Conservation (phyloP, 2,113 vertebrate genomes). For the Pedetes capensis region DNA sequence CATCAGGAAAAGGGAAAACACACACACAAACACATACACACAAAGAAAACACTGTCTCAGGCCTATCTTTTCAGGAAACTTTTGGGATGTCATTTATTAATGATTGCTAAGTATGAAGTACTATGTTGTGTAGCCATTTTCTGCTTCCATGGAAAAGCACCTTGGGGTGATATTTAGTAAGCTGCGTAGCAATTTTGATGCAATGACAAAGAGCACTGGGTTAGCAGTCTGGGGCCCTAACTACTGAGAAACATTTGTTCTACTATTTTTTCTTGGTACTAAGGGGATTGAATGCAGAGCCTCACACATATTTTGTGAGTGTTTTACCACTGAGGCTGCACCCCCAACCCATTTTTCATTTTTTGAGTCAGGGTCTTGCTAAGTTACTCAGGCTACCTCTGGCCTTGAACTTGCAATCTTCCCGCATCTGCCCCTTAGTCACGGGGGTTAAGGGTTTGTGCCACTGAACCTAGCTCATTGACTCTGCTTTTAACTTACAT, state of each 20-base stretch:
- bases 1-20: not conserved
- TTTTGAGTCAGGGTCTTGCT: too few relatives aligned
- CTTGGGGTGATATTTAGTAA: not conserved
- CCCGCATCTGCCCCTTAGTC: too few relatives aligned
- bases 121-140: not conserved
- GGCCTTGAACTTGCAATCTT: too few relatives aligned
- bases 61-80: not conserved
- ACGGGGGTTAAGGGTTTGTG: too few relatives aligned
- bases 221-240: not conserved
- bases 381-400: too few relatives aligned
- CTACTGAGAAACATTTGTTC: not conserved
- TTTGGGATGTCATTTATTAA: not conserved
- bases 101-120: not conserved
- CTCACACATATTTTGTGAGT: too few relatives aligned
- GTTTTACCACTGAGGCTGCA: too few relatives aligned
- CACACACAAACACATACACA: not conserved
- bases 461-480: too few relatives aligned
- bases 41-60: not conserved
- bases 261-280: too few relatives aligned
- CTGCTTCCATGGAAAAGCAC: not conserved
- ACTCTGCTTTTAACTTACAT: too few relatives aligned
- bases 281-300: too few relatives aligned
- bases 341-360: too few relatives aligned
- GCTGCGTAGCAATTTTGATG: not conserved
- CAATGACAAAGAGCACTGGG: not conserved